Base-by-base conservation (phyloP, 2,888 invertebrate species). In the Ganaspis brasiliensis region DNA sequence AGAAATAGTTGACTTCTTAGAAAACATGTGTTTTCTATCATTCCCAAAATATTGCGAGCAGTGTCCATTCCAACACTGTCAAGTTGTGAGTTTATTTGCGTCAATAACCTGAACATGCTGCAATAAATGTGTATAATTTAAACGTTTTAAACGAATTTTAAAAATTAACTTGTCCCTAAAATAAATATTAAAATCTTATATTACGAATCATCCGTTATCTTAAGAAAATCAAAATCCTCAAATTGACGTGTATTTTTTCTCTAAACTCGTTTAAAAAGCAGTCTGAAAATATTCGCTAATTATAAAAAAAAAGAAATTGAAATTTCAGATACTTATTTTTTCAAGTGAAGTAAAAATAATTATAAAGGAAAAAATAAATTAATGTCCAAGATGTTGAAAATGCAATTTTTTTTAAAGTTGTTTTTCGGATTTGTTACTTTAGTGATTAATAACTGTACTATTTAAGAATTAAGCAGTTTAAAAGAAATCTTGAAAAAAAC, bases 21-120 rank as follows among this genome's bases (percentile, higher is more conserved):
- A 61, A 61, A 61, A 61, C 61, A 61, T 61, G 61, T 61, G 61
- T 61, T 61, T 61, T 37, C 61, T 61, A 61, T 61, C 61, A 61
- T 61, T 40, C 37, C 31, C 61, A 37, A 61, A 61, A 37, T 19
- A 61, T 37, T 61, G 61, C 37, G 52, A 52, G 52, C 37, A 61
- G 61, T 37, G 61, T 21, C 37, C 37, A 37, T 61, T 61, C 61
- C 21, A 37, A 37, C 35, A 61, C 37, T 61, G 61, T 37, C 61
- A 61, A 21, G 61, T 61, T 37, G 12, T 21, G 37, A 37, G 37
- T 61, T 61, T 61, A 61, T 61, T 61, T 61, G 37, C 61, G 61
- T 61, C 61, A 61, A 61, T 61, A 61, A 61, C 61, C 19, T 37
- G 61, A 37, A 61, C 37, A 61, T 37, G 61, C 37, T 61, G 37